Evolutionary conservation across 2,113 vertebrate species (phyloP), one percentile per base, ranked within the genome.

Genomic region (Eptesicus fuscus): DNA sequence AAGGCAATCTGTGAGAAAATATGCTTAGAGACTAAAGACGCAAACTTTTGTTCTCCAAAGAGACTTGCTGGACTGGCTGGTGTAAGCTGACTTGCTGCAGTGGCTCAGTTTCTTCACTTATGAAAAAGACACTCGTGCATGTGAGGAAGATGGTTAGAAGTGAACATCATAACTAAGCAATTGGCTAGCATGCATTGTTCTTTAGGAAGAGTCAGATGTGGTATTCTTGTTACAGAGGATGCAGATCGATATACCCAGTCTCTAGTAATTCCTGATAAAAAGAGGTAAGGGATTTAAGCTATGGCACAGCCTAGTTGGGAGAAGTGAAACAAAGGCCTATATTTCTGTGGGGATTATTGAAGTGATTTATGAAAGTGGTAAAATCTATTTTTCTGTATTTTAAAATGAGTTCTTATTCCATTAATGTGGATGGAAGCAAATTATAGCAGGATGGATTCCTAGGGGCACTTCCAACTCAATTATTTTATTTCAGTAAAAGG

Each of bases 1-100:
- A 80, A 90, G 51, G 51, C 90, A 88, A 88, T 59, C 17, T 61
- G 18, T 32, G 25, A 96, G 90, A 20, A 35, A 91, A 93, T 69
- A 95, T 96, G 32, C 59, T 61, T 12, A 61, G 59, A 28, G 59
- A 61, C 59, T 11, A 61, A 61, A 61, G 59, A 12, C 59, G 12
- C 59, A 28, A 61, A 28, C 23, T 28, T 42, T 61, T 88, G 22
- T 47, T 91, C 47, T 93, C 77, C 47, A 23, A 14, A 92, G 65
- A 85, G 73, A 47, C 53, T 74, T 44, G 47, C 25, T 74, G 47
- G 35, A 47, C 67, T 90, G 13, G 44, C 4, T 70, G 18, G 4
- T 76, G 20, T 61, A 18, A 79, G 2, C 32, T 37, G 20, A 90
- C 20, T 53, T 69, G 47, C 32, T 79, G 14, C n/a, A n/a, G 16